Conservation (phyloP, 2,797 vertebrate genomes). For the Corythornis leucogaster region DNA sequence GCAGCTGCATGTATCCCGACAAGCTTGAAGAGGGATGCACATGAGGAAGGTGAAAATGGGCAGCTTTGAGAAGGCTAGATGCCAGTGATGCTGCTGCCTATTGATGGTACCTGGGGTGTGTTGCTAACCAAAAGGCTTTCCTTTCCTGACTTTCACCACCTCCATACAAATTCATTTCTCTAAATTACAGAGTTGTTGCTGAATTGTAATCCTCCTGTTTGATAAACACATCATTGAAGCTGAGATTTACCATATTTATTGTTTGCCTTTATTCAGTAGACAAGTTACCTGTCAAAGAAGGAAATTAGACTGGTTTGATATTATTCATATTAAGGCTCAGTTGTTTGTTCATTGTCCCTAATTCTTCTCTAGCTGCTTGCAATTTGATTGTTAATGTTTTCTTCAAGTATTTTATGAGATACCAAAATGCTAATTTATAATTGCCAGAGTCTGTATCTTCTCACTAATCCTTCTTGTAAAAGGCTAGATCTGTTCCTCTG, state of each 20-base stretch:
- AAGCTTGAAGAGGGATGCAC: not conserved
- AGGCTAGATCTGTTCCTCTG: not conserved
- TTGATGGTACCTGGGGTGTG: fast-evolving
- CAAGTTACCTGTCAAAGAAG: slow-evolving; percentile 57
- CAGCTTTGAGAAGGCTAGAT: not conserved
- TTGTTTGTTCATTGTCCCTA: slow-evolving; percentile 48
- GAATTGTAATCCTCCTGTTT: slow-evolving; percentile 44
- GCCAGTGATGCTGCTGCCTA: not conserved
- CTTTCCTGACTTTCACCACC: not conserved
- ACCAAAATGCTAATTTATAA: slow-evolving; percentile 3
- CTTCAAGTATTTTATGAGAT: slow-evolving; percentile 21
- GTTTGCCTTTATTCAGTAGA: slow-evolving; percentile 50
- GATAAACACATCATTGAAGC: slow-evolving; percentile 35
- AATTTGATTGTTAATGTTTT: slow-evolving; percentile 40
- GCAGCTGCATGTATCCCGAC: fast-evolving
- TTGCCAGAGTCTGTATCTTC: not conserved
- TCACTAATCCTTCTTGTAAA: not conserved
- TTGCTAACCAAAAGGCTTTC: not conserved
- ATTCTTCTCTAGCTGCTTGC: slow-evolving; percentile 38
- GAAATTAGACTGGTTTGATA: slow-evolving; percentile 47
- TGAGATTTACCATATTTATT: slow-evolving; percentile 42
- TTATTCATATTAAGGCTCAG: slow-evolving; percentile 45
- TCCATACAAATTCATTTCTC: not conserved
- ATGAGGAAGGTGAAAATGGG: fast-evolving
- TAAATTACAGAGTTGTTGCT: slow-evolving; percentile 16